phyloP scores from a whole-genome alignment of 2,113 vertebrate species.

The Leptobrachium ailaonicum region DNA sequence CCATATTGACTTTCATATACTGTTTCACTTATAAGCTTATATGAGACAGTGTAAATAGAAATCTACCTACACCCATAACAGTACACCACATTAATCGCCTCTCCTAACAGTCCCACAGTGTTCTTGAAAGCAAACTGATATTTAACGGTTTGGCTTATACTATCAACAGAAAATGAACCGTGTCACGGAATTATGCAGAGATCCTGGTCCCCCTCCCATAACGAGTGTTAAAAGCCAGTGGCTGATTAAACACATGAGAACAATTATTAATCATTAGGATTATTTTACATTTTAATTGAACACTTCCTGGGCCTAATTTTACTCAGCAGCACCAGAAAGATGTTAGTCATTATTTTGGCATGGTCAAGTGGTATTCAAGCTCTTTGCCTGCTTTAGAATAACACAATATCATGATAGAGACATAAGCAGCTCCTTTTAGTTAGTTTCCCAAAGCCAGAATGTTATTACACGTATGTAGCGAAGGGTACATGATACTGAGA shows the following conservation, averaged over 20 bases:
- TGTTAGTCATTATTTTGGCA: conserved; percentile 23
- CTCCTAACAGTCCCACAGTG: background rate
- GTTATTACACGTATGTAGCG: background rate
- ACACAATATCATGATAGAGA: background rate
- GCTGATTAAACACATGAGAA: conserved; percentile 27
- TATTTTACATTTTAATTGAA: conserved; percentile 30
- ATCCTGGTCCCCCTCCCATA: background rate
- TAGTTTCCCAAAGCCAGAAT: background rate
- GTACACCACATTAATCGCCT: background rate
- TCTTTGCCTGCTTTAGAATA: background rate
- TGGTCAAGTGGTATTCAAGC: background rate
- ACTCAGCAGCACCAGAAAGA: background rate
- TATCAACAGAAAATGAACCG: background rate
- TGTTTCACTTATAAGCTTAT: background rate
- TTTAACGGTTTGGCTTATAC: background rate
- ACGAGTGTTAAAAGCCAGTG: conserved; percentile 13
- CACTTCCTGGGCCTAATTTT: conserved; percentile 14
- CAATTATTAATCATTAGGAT: conserved; percentile 38
- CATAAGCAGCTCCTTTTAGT: background rate
- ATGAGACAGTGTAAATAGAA: background rate
- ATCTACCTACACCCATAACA: background rate
- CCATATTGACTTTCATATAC: background rate
- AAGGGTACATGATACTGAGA: background rate
- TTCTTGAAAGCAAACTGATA: background rate
- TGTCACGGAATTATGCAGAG: background rate